Evolutionary conservation across 2,113 vertebrate genomes (phyloP).

Genomic region (Nothobranchius furzeri): DNA sequence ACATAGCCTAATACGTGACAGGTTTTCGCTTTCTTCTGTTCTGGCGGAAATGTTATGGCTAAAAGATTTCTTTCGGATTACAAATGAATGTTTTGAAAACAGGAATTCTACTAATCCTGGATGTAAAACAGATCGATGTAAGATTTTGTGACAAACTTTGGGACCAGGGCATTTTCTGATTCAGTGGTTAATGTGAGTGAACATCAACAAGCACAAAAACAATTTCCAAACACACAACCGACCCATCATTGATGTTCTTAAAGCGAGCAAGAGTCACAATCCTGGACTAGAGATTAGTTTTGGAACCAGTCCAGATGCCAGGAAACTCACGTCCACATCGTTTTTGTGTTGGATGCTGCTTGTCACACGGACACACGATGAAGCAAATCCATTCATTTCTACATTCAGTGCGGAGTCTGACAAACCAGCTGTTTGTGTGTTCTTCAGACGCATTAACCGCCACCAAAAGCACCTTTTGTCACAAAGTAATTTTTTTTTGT

Average conservation of each 20-base stretch:
- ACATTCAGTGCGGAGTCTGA: slow-evolving; percentile 64
- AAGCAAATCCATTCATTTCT: slow-evolving; percentile 43
- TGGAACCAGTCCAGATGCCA: slow-evolving; percentile 4
- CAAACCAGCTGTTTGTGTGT: slow-evolving; percentile 42
- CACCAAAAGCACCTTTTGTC: slow-evolving; percentile 53
- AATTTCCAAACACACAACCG: slow-evolving; percentile 52
- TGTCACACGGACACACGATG: slow-evolving; percentile 38
- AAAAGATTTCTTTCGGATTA: slow-evolving; percentile 17
- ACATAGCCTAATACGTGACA: slow-evolving; percentile 26
- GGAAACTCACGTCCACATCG: slow-evolving; percentile 17
- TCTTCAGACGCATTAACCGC: slow-evolving; percentile 24
- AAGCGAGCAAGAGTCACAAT: slow-evolving; percentile 13
- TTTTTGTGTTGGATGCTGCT: slow-evolving; percentile 57
- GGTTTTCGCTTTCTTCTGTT: slow-evolving; percentile 7
- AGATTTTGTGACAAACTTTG: slow-evolving; percentile 6
- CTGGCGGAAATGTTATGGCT: slow-evolving; percentile 29
- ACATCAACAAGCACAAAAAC: slow-evolving; percentile 44
- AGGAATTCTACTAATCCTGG: slow-evolving; percentile 28
- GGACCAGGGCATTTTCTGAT: slow-evolving; percentile 30
- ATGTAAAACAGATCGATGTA: slow-evolving; percentile 10
- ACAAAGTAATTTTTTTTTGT: slow-evolving; percentile 22
- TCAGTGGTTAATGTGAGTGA: slow-evolving; percentile 45
- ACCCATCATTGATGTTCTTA: slow-evolving; percentile 29
- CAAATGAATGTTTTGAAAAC: slow-evolving; percentile 17
- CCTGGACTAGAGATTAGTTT: not conserved